phyloP scores from a whole-genome alignment of 1,140 invertebrate genomes.

The Megathymus violae region DNA sequence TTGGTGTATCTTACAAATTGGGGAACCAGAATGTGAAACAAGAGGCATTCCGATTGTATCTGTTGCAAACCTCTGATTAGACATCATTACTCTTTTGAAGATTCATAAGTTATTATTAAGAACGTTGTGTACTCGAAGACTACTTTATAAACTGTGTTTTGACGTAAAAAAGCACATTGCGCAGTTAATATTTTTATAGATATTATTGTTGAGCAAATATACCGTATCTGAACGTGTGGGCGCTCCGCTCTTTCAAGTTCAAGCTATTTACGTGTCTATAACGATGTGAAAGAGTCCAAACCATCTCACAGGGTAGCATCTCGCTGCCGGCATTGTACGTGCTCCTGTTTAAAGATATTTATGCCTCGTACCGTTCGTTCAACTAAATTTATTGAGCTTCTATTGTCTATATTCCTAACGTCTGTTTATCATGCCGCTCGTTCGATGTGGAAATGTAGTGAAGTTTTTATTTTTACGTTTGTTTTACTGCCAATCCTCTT shows the following conservation, averaged over 20 bases:
- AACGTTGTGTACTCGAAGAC: too few species aligned
- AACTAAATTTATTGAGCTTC: slow-evolving; percentile 31
- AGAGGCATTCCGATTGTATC: too few species aligned
- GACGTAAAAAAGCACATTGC: slow-evolving; percentile 18
- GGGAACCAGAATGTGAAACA: too few species aligned
- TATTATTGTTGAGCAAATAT: slow-evolving; percentile 25
- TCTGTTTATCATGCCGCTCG: slow-evolving; percentile 26
- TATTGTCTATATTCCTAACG: slow-evolving; percentile 28
- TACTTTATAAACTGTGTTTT: slow-evolving; percentile 1
- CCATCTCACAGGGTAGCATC: background rate
- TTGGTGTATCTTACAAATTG: background rate
- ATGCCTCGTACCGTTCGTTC: slow-evolving; percentile 30
- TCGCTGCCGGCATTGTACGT: slow-evolving; percentile 19
- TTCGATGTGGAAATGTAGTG: slow-evolving; percentile 27
- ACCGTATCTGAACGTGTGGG: slow-evolving; percentile 24
- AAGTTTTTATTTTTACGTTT: slow-evolving; percentile 24
- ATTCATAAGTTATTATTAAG: too few species aligned
- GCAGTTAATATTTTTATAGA: slow-evolving; percentile 31
- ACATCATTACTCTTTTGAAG: too few species aligned
- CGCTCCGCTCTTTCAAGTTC: slow-evolving; percentile 8
- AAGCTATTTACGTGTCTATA: slow-evolving; percentile 9
- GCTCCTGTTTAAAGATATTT: slow-evolving; percentile 31
- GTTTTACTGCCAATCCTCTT: slow-evolving; percentile 13
- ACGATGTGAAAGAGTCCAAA: slow-evolving; percentile 14
- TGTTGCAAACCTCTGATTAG: too few species aligned